phyloP scores from a whole-genome alignment of 2,888 invertebrate genomes.

The Oscheius onirici region DNA sequence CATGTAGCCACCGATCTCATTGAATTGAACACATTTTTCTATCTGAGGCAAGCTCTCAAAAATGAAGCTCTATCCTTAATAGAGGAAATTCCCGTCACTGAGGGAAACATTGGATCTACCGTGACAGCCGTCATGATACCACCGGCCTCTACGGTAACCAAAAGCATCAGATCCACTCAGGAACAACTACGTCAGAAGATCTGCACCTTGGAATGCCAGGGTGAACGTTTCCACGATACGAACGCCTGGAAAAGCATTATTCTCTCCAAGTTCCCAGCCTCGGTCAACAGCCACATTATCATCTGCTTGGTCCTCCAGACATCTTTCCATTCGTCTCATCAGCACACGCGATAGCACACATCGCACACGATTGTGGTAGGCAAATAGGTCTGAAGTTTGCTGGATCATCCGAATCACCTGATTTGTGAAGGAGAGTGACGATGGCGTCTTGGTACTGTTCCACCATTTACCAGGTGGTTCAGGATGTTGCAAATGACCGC shows the following conservation, averaged over 20 bases:
- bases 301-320: too few relatives aligned
- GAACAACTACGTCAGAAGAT: background rate
- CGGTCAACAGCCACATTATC: background rate
- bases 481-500: too few relatives aligned
- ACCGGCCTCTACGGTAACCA: background rate
- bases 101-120: background rate
- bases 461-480: too few relatives aligned
- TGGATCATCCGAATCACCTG: too few relatives aligned
- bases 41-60: background rate
- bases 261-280: conserved; percentile 1
- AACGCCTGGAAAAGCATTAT: background rate
- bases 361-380: too few relatives aligned
- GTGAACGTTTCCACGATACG: background rate
- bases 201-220: background rate
- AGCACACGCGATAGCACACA: too few relatives aligned
- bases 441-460: too few relatives aligned
- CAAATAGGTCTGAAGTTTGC: too few relatives aligned
- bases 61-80: background rate
- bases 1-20: background rate
- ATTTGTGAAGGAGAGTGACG: too few relatives aligned
- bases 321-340: too few relatives aligned
- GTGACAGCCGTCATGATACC: background rate
- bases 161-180: background rate
- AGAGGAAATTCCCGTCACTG: background rate
- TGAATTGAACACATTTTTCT: background rate